Conservation (phyloP, 2,888 invertebrate species). For the Brachylomia viminalis region DNA sequence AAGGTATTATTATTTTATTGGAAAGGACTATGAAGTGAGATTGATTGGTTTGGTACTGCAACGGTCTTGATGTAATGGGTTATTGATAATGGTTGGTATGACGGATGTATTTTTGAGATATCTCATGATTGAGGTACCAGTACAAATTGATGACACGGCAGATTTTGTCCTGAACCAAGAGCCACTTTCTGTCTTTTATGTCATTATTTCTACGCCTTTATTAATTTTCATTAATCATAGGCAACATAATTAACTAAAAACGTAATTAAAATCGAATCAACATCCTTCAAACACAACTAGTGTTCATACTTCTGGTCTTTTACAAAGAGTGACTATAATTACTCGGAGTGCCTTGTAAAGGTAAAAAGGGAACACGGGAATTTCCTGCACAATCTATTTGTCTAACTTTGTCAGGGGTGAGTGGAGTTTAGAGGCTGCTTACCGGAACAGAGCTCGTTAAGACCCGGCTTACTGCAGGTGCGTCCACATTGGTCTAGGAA, state of each 20-base stretch:
- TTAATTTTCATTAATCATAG: not conserved
- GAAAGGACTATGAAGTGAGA: slow-evolving; percentile 24
- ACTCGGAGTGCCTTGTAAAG: slow-evolving; percentile 59
- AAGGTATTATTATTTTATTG: slow-evolving; percentile 41
- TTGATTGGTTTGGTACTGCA: slow-evolving; percentile 23
- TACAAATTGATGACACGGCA: slow-evolving; percentile 14
- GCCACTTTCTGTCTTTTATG: not conserved
- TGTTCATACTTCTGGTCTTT: not conserved
- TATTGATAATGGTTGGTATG: slow-evolving; percentile 18
- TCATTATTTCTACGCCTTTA: not conserved
- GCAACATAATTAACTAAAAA: not conserved
- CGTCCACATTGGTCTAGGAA: slow-evolving; percentile 48
- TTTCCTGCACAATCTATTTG: slow-evolving; percentile 77
- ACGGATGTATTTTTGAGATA: slow-evolving; percentile 5
- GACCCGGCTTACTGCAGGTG: slow-evolving; percentile 70
- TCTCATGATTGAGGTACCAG: not conserved
- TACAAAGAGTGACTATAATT: slow-evolving; percentile 49
- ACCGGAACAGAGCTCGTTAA: slow-evolving; percentile 76
- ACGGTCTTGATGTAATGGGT: slow-evolving; percentile 20
- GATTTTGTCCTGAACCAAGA: not conserved
- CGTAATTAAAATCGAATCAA: not conserved
- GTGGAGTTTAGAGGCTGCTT: slow-evolving; percentile 72
- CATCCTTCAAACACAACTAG: not conserved
- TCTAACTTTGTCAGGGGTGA: slow-evolving; percentile 72
- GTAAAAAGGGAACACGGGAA: slow-evolving; percentile 66